phyloP scores from a whole-genome alignment of 2,113 vertebrate species.

The Oncorhynchus clarkii region DNA sequence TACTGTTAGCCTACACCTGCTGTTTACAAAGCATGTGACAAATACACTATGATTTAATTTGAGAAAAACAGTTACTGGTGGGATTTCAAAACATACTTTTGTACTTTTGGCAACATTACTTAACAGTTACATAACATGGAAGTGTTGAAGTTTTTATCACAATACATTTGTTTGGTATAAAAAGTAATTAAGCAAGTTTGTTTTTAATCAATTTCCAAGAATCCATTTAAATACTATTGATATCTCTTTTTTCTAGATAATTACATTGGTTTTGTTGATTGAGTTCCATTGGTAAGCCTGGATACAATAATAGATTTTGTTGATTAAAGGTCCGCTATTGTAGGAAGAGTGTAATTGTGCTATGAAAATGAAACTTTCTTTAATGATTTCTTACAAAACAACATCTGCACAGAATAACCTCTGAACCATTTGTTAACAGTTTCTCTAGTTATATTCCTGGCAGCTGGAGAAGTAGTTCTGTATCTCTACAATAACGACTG shows the following conservation, averaged over 20 bases:
- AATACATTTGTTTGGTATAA: neutral
- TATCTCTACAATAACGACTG: neutral
- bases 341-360: no score
- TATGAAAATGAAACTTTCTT: neutral
- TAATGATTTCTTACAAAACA: neutral
- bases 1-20: no score
- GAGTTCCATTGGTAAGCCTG: no score
- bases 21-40: no score
- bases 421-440: neutral
- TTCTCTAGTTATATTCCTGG: neutral
- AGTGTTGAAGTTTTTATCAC: neutral
- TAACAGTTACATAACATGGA: neutral
- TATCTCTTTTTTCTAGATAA: neutral
- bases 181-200: no score
- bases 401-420: neutral
- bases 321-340: no score
- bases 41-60: no score
- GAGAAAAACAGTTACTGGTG: slow-evolving; percentile 29
- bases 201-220: no score
- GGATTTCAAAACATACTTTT: slow-evolving; percentile 36
- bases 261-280: no score
- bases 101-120: slow-evolving; percentile 15
- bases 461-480: no score
- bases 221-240: neutral
- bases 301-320: no score